Conservation (phyloP, 1,140 invertebrate genomes). For the Zaprionus taronus region DNA sequence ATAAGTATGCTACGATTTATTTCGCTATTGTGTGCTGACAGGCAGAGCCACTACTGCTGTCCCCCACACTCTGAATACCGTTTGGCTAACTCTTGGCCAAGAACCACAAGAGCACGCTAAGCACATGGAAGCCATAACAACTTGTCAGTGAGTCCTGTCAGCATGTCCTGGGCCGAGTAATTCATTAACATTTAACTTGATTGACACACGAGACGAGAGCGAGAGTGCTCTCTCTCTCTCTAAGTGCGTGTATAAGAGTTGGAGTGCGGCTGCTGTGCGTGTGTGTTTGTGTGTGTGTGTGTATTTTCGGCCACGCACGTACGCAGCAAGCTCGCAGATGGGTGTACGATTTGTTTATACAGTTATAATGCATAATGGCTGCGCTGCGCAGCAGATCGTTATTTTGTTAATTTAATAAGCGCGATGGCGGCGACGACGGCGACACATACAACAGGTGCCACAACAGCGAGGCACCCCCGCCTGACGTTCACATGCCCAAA, state of each 20-base stretch:
- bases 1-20: conserved; percentile 78
- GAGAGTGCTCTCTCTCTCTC: neutral
- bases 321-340: conserved; percentile 14
- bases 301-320: conserved; percentile 56
- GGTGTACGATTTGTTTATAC: conserved; percentile 72
- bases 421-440: conserved; percentile 21
- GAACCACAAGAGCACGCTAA: conserved; percentile 40
- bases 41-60: conserved; percentile 12
- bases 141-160: conserved; percentile 68
- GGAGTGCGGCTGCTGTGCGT: neutral
- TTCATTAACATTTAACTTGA: conserved; percentile 82
- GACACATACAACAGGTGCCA: conserved; percentile 70
- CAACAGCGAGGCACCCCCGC: conserved; percentile 11
- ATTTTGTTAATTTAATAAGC: conserved; percentile 79
- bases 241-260: neutral
- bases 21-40: conserved; percentile 56
- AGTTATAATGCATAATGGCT: conserved; percentile 76
- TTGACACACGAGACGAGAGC: conserved; percentile 61
- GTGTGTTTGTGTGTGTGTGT: conserved; percentile 9
- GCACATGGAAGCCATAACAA: conserved; percentile 55
- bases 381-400: conserved; percentile 57
- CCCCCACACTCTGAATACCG: neutral
- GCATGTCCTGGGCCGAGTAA: conserved; percentile 68
- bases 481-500: conserved; percentile 33
- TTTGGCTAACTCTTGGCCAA: conserved; percentile 7